These are phyloP conservation scores for Theristicus caerulescens DNA, from an alignment of 2,113 vertebrate species.

Conservation along the genomic window DNA sequence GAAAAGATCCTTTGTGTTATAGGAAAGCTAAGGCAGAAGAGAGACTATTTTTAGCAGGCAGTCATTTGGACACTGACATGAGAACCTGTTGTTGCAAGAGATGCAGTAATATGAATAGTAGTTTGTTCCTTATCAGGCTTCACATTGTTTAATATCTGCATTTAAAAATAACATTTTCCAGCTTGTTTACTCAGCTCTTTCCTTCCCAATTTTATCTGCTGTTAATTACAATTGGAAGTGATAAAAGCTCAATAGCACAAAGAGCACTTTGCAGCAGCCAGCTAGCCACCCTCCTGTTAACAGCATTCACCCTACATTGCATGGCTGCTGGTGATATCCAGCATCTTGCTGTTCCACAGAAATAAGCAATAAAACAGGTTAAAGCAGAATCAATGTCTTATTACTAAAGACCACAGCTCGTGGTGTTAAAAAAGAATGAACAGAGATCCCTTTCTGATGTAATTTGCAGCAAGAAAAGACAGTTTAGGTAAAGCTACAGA, in stretches of 20 bases:
- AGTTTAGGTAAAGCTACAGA: neutral
- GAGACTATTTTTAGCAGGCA: neutral
- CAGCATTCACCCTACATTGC: neutral
- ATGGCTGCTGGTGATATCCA: neutral
- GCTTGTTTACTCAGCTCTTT: slow-evolving; percentile 8
- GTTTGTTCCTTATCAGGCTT: neutral
- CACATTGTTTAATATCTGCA: neutral
- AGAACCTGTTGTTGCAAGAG: neutral
- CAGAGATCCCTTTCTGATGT: neutral
- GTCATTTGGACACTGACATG: neutral
- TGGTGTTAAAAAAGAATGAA: neutral
- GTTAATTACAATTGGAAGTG: neutral
- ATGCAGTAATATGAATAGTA: neutral
- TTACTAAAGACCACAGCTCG: neutral
- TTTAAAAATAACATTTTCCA: neutral
- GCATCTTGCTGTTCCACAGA: neutral
- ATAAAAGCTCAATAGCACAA: neutral
- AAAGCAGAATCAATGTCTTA: neutral
- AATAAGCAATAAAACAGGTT: neutral
- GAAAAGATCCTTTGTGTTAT: neutral
- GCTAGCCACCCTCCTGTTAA: neutral
- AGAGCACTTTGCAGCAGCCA: neutral
- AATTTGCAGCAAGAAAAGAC: neutral
- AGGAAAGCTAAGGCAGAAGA: neutral
- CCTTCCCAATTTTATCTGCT: neutral